A percentile compares a stretch with the other conserved stretches of the same genome.
Evolutionary conservation across 2,797 vertebrate genomes (phyloP).

Genomic region (Falco cherrug): DNA sequence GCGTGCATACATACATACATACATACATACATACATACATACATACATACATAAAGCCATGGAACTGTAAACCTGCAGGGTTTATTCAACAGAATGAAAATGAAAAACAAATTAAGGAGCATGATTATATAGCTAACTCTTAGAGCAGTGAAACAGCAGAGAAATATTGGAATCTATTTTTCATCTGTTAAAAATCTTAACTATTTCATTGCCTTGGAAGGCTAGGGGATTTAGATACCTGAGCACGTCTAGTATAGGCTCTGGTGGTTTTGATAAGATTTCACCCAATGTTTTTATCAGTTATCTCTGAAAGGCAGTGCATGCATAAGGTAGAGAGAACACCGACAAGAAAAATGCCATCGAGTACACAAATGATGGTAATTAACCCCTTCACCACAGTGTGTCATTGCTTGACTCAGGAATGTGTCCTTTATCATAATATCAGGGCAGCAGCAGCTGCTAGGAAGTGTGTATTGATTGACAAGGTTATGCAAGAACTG

Average conservation of each 20-base stretch:
- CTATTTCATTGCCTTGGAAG: conserved; percentile 12
- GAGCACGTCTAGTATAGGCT: background rate
- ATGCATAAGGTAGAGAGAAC: background rate
- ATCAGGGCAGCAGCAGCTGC: background rate
- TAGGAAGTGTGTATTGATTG: background rate
- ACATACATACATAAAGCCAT: conserved; percentile 17
- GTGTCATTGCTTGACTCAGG: background rate
- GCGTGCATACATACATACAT: background rate
- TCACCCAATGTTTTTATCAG: background rate
- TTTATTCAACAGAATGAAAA: conserved; percentile 44
- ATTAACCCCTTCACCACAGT: background rate
- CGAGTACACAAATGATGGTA: background rate
- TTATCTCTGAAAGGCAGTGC: background rate
- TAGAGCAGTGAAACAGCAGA: background rate
- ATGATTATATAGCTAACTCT: background rate
- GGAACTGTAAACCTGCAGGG: conserved; percentile 61
- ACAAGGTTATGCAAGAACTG: background rate
- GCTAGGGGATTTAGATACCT: background rate
- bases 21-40: background rate
- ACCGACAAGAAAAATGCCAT: background rate
- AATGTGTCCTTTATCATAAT: background rate
- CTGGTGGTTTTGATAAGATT: background rate
- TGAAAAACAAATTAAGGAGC: conserved; percentile 2
- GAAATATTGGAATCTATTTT: conserved; percentile 24
- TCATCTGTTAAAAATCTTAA: conserved; percentile 21